Evolutionary conservation across 2,797 vertebrate species (phyloP).

Genomic region (Threskiornis aethiopicus): DNA sequence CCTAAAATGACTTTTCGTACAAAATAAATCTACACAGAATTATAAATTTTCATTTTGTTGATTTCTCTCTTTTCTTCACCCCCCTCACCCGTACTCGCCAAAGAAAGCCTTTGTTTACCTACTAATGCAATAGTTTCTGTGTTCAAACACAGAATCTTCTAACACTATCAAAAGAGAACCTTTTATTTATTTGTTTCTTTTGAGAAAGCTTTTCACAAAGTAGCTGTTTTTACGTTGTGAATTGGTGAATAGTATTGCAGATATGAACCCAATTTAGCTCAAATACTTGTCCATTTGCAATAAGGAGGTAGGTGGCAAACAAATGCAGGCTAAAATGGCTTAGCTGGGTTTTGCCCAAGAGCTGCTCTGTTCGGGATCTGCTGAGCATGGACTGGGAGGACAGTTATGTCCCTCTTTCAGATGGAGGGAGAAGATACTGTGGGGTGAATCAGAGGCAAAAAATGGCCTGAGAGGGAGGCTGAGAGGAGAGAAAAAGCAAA

Average conservation of each 20-base stretch:
- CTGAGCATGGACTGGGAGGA: no score
- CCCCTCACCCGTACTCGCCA: rapidly evolving
- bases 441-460: background rate
- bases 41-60: background rate
- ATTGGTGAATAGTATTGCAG: background rate
- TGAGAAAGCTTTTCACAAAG: background rate
- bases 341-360: background rate
- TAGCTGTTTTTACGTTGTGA: background rate
- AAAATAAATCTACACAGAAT: background rate
- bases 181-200: background rate
- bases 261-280: background rate
- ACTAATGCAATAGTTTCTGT: background rate
- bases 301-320: background rate
- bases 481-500: background rate
- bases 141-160: background rate
- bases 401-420: background rate
- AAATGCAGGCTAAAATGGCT: background rate
- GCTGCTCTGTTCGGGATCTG: background rate
- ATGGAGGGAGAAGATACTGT: background rate
- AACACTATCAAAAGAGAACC: background rate
- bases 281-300: background rate
- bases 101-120: background rate
- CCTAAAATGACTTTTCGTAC: background rate
- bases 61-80: background rate
- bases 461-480: background rate